A percentile compares a stretch with the other conserved stretches of the same genome.
Conservation (phyloP, 2,113 vertebrate genomes). For the Erythrolamprus reginae region DNA sequence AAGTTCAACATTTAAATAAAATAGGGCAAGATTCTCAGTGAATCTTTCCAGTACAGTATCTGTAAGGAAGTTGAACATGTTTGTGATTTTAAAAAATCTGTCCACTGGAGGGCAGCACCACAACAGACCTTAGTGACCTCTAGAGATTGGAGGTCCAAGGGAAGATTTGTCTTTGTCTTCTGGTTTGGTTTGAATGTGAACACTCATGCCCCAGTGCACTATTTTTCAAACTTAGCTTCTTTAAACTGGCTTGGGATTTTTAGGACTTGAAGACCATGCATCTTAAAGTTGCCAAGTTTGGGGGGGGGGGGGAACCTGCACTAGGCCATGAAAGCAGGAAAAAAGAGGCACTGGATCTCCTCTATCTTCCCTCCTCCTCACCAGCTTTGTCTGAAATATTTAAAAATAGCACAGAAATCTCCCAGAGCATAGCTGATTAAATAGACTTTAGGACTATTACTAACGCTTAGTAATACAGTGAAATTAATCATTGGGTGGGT, state of each 20-base stretch:
- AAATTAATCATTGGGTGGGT: neutral
- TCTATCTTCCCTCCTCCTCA: too few relatives aligned
- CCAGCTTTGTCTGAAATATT: neutral
- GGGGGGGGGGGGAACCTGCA: too few relatives aligned
- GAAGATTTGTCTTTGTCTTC: neutral
- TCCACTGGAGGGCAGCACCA: neutral
- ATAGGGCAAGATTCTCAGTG: neutral
- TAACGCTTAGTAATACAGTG: neutral
- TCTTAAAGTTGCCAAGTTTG: neutral
- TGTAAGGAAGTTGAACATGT: neutral
- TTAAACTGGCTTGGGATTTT: neutral
- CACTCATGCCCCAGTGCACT: too few relatives aligned
- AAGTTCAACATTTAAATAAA: neutral
- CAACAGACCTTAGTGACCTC: neutral
- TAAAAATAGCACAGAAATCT: neutral
- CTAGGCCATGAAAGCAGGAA: neutral
- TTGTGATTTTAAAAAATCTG: neutral
- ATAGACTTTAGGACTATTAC: neutral
- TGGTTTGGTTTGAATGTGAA: neutral
- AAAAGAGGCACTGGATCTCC: too few relatives aligned
- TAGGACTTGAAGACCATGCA: neutral
- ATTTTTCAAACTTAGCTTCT: neutral
- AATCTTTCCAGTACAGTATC: neutral
- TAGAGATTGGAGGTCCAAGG: neutral
- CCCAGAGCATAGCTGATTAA: neutral